Conservation (phyloP, 2,888 invertebrate genomes). For the Tinea trinotella region DNA sequence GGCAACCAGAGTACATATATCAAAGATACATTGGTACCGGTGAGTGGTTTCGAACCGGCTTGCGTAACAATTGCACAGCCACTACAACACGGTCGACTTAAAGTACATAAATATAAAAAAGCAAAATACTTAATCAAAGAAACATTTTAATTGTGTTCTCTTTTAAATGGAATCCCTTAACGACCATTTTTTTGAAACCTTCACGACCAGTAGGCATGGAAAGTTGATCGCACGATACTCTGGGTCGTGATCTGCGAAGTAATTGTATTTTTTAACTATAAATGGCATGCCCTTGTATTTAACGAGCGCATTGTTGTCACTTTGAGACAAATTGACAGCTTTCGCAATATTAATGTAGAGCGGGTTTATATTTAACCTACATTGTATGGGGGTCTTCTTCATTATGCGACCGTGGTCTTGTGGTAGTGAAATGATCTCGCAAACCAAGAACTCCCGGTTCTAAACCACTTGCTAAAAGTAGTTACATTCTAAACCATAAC, state of each 20-base stretch:
- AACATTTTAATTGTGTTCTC: background rate
- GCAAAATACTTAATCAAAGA: no score
- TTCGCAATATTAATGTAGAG: slow-evolving; percentile 11
- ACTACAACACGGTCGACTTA: no score
- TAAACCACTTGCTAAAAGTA: no score
- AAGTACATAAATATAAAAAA: no score
- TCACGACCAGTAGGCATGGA: slow-evolving; percentile 2
- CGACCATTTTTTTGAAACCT: background rate
- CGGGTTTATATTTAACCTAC: slow-evolving; percentile 4
- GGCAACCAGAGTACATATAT: no score
- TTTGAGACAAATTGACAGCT: slow-evolving; percentile 2
- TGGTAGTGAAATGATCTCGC: no score
- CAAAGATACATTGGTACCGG: no score
- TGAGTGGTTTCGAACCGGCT: no score
- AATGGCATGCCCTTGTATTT: slow-evolving; percentile 8
- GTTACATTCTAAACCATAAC: no score
- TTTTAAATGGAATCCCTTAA: background rate
- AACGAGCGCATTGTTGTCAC: slow-evolving; percentile 16
- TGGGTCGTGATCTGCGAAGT: slow-evolving; percentile 3
- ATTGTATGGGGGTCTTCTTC: background rate
- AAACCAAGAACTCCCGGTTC: no score
- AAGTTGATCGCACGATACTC: slow-evolving; percentile 11
- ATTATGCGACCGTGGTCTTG: no score
- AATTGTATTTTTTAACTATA: slow-evolving; percentile 17
- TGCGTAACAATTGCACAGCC: no score